A percentile compares a stretch with the other conserved stretches of the same genome.
phyloP scores from a whole-genome alignment of 2,888 invertebrate species.

The Pimpla rufipes region DNA sequence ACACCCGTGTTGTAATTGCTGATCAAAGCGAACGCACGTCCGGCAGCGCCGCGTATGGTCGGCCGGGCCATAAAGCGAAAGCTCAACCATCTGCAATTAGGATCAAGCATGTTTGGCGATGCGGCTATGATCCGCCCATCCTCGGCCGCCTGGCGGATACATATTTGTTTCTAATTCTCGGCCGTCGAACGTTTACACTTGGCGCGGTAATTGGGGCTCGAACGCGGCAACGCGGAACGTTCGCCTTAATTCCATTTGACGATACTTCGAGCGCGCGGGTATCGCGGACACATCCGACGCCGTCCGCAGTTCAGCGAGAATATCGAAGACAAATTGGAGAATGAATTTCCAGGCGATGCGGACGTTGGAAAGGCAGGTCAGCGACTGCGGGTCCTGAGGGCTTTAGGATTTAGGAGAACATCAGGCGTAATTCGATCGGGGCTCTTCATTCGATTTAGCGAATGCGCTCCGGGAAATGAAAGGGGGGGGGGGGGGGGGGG shows the following conservation, averaged over 20 bases:
- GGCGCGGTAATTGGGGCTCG: not conserved
- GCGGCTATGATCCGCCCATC: too few species aligned
- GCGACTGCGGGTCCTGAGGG: not conserved
- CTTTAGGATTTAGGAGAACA: not conserved
- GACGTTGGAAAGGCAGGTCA: not conserved
- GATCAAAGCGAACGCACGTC: too few species aligned
- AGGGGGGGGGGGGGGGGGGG: too few species aligned
- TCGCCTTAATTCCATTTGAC: not conserved
- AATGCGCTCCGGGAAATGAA: constrained; percentile 61
- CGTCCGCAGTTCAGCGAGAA: not conserved
- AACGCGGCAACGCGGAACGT: not conserved
- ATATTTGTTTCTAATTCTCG: too few species aligned
- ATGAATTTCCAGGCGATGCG: not conserved
- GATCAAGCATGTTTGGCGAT: too few species aligned
- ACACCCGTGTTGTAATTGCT: too few species aligned
- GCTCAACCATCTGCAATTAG: too few species aligned
- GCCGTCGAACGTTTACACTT: not conserved
- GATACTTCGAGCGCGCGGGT: not conserved
- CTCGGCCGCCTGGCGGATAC: too few species aligned
- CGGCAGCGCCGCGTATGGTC: too few species aligned
- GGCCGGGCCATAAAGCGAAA: too few species aligned
- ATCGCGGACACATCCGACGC: not conserved
- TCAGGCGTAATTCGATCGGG: constrained; percentile 34
- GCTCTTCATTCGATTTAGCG: constrained; percentile 51
- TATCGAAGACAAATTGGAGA: not conserved